These are phyloP conservation scores for Drosophila tristis DNA, from an alignment of 1,140 invertebrate species.

Conservation along the genomic window DNA sequence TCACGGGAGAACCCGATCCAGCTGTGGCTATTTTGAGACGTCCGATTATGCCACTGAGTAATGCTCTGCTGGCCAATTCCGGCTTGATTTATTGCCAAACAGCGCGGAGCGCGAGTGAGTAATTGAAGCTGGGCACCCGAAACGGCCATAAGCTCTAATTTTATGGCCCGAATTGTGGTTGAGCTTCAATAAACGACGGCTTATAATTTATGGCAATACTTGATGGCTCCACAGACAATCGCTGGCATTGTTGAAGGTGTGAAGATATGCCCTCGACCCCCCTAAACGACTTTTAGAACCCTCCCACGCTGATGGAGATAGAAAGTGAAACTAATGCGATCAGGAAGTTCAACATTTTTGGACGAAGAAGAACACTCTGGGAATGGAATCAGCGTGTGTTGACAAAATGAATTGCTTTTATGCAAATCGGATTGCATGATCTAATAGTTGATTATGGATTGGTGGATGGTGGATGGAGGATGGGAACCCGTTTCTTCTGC, in stretches of 20 bases:
- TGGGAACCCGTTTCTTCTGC: slow-evolving; percentile 40
- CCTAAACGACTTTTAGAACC: slow-evolving; percentile 7
- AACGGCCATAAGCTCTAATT: slow-evolving; percentile 43
- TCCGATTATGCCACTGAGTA: slow-evolving; percentile 24
- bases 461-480: slow-evolving; percentile 39
- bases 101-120: slow-evolving; percentile 51
- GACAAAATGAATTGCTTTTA: slow-evolving; percentile 59
- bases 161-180: slow-evolving; percentile 50
- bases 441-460: slow-evolving; percentile 35
- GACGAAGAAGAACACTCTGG: slow-evolving; percentile 23
- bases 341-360: slow-evolving; percentile 44
- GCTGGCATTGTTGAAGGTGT: slow-evolving; percentile 67
- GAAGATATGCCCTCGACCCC: slow-evolving; percentile 36
- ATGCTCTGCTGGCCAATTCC: slow-evolving; percentile 53
- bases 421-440: slow-evolving; percentile 58
- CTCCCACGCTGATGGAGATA: slow-evolving; percentile 30
- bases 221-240: slow-evolving; percentile 26
- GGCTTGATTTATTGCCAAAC: slow-evolving; percentile 71
- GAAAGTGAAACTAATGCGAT: slow-evolving; percentile 66
- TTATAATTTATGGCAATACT: slow-evolving; percentile 63
- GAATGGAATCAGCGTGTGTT: slow-evolving; percentile 23
- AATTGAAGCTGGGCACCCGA: slow-evolving; percentile 61
- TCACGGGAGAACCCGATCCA: slow-evolving; percentile 24
- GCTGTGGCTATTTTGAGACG: slow-evolving; percentile 2
- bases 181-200: slow-evolving; percentile 47